Evolutionary conservation across 2,888 invertebrate genomes (phyloP), one percentile per base, ranked within the genome.

Genomic region (Eupithecia abbreviata): DNA sequence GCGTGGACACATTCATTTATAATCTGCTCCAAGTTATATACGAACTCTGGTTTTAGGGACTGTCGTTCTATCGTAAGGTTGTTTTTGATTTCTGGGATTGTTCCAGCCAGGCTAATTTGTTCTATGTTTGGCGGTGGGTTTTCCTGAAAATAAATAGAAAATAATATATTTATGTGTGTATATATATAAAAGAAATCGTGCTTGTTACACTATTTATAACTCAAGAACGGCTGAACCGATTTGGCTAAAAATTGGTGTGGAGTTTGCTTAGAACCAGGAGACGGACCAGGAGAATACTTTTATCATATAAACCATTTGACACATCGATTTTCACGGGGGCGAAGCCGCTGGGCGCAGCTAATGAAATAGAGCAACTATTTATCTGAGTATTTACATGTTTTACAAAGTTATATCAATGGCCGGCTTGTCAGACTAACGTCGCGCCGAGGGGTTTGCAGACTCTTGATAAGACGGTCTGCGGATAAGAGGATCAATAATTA

Each of bases 101-200:
- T 94, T 18, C 94, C 95, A n/a, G 93, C 92, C 79, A 95, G 81
- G 78, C 90, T 95, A 83, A 95, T 95, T 86, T 94, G 91, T 78
- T 92, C 88, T 41, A 95, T 90, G 80, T 95, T 94, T 2, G 91
- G 80, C 12, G 91, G 90, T 70, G 91, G 88, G 66, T 90, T 89
- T 91, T 93, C 94, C 95, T 95, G 91, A 62, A 92, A 93, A 76
- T 81, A 62, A 84, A 74, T 51, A 71, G 49, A 65, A 75, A 43
- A 10, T 3, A 68, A n/a, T n/a, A 15, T n/a, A 9, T 4, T 30
- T 30, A 30, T 30, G 1, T 30, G 30, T 30, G 1, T 30, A 30
- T 30, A 30, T 30, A 30, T 30, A 30, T 30, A 30, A 30, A 30
- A 30, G 30, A 30, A 30, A 30, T 30, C 30, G 30, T 30, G 30